phyloP scores from a whole-genome alignment of 1,140 invertebrate genomes.

The Heliconius hewitsoni region DNA sequence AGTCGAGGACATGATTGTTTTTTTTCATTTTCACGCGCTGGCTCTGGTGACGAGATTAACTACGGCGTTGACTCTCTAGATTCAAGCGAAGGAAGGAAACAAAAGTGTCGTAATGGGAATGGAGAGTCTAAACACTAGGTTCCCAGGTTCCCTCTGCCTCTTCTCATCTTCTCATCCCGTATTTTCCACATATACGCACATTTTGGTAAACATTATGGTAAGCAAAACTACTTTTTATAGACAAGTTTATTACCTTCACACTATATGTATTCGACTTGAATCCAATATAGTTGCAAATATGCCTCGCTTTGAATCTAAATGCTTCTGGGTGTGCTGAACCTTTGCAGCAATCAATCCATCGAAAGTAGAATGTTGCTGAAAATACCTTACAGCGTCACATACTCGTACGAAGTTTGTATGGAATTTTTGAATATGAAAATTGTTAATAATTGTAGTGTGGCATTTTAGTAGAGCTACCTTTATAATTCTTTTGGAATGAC shows the following conservation, averaged over 20 bases:
- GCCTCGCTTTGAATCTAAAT: slow-evolving; percentile 12
- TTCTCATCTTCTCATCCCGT: too few species aligned
- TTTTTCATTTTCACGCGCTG: too few species aligned
- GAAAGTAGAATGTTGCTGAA: slow-evolving; percentile 11
- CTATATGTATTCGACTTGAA: neutral
- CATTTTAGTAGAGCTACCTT: neutral
- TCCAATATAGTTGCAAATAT: slow-evolving; percentile 26
- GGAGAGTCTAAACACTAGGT: too few species aligned
- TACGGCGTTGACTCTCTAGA: too few species aligned
- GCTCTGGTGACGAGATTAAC: too few species aligned
- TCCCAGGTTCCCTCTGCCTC: too few species aligned
- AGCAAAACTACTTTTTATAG: neutral
- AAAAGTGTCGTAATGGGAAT: too few species aligned
- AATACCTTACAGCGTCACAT: slow-evolving; percentile 13
- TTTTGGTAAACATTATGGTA: neutral
- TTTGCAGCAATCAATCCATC: slow-evolving; percentile 12
- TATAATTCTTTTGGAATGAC: too few species aligned
- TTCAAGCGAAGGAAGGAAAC: too few species aligned
- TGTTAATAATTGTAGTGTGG: neutral
- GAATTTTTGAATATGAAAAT: slow-evolving; percentile 1
- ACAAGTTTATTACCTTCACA: neutral
- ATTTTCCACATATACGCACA: neutral
- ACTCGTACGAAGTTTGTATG: neutral
- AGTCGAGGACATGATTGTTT: too few species aligned
- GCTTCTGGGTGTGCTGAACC: slow-evolving; percentile 12